Evolutionary conservation across 2,888 invertebrate genomes (phyloP).

Genomic region (Bimastos eiseni): DNA sequence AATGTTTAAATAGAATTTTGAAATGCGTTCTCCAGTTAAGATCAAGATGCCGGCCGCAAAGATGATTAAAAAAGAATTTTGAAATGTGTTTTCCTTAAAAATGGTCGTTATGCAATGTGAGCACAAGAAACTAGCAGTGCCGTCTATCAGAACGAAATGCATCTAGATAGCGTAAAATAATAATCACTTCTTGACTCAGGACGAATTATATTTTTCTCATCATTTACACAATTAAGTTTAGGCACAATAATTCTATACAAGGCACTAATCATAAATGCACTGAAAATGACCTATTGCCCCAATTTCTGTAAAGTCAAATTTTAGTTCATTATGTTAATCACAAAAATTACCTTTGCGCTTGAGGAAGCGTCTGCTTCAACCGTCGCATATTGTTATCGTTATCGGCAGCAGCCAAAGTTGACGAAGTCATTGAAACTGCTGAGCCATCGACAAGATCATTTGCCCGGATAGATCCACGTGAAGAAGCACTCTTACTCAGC

Average conservation of each 20-base stretch:
- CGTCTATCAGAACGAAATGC: too few species aligned
- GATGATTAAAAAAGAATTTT: too few species aligned
- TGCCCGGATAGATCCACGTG: not conserved
- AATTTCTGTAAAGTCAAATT: not conserved
- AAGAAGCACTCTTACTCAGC: not conserved
- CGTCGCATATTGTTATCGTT: conserved; percentile 25
- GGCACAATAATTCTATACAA: not conserved
- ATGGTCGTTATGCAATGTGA: too few species aligned
- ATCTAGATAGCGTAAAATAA: too few species aligned
- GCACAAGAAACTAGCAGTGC: too few species aligned
- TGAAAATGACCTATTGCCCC: not conserved
- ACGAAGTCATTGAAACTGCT: conserved; percentile 16
- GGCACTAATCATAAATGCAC: not conserved
- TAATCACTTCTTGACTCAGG: too few species aligned
- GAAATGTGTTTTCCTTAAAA: too few species aligned
- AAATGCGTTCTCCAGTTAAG: too few species aligned
- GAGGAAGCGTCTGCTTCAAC: conserved; percentile 25
- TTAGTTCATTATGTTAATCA: not conserved
- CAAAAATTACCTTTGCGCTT: conserved; percentile 1
- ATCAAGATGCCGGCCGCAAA: too few species aligned
- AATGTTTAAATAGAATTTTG: too few species aligned
- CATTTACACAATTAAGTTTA: not conserved
- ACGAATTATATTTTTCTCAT: too few species aligned
- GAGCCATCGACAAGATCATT: not conserved
- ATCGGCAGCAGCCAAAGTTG: conserved; percentile 17